Evolutionary conservation across 2,888 invertebrate genomes (phyloP).

Genomic region (Dasysyrphus tricinctus): DNA sequence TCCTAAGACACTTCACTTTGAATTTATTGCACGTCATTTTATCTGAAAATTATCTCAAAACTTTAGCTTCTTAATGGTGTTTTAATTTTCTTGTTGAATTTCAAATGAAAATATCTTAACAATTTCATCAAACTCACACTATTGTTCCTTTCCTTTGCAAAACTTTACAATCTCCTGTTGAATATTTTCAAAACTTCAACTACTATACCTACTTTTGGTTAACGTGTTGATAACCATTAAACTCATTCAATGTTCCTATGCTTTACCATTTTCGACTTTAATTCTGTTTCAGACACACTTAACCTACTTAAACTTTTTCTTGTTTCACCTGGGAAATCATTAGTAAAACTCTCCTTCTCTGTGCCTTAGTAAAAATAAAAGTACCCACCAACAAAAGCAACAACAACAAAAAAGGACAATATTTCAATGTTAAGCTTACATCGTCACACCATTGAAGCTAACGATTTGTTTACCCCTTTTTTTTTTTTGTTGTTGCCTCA

Average conservation of each 20-base stretch:
- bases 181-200: slow-evolving; percentile 45
- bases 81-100: slow-evolving; percentile 23
- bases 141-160: not conserved
- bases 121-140: slow-evolving; percentile 17
- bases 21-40: not conserved
- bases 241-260: slow-evolving; percentile 32
- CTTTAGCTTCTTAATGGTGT: slow-evolving; percentile 1
- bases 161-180: slow-evolving; percentile 55
- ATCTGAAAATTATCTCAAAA: not conserved
- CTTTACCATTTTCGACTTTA: slow-evolving; percentile 33
- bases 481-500: not conserved
- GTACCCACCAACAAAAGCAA: not conserved
- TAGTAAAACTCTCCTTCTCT: slow-evolving; percentile 3
- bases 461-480: slow-evolving; percentile 3
- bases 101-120: slow-evolving; percentile 5
- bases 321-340: slow-evolving; percentile 22
- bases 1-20: not conserved
- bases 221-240: slow-evolving; percentile 67
- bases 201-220: slow-evolving; percentile 5
- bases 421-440: slow-evolving; percentile 17
- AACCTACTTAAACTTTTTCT: slow-evolving; percentile 35
- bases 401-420: not conserved
- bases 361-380: not conserved
- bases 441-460: slow-evolving; percentile 29
- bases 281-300: slow-evolving; percentile 30